phyloP scores from a whole-genome alignment of 1,140 invertebrate species.

The Trichonephila inaurata region DNA sequence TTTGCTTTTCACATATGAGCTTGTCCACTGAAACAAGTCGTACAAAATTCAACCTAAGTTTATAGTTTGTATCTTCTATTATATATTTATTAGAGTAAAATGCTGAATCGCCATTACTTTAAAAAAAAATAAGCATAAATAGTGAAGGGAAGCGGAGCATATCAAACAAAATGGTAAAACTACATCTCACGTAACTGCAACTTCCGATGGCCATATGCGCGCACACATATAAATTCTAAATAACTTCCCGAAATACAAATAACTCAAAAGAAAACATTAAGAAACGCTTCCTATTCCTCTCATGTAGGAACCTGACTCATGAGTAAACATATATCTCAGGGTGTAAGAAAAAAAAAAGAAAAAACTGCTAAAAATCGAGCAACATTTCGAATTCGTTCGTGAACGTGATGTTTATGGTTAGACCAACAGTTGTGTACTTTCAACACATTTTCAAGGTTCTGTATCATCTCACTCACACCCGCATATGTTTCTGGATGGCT shows the following conservation, averaged over 20 bases:
- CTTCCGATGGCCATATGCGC: no score
- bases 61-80: no score
- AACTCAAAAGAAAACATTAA: neutral
- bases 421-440: neutral
- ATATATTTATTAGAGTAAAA: no score
- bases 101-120: no score
- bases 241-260: neutral
- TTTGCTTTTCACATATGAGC: no score
- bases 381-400: neutral
- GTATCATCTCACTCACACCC: neutral
- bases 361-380: neutral
- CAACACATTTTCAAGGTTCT: neutral
- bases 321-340: neutral
- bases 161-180: no score
- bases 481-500: neutral
- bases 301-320: neutral
- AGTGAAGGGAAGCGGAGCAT: no score
- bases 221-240: neutral
- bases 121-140: no score
- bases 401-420: neutral
- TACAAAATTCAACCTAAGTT: no score
- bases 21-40: no score
- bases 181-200: no score
- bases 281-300: neutral
- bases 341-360: neutral